Evolutionary conservation across 2,888 invertebrate species (phyloP), one percentile per base, ranked within the genome.

Genomic region (Parascotia fuliginaria): DNA sequence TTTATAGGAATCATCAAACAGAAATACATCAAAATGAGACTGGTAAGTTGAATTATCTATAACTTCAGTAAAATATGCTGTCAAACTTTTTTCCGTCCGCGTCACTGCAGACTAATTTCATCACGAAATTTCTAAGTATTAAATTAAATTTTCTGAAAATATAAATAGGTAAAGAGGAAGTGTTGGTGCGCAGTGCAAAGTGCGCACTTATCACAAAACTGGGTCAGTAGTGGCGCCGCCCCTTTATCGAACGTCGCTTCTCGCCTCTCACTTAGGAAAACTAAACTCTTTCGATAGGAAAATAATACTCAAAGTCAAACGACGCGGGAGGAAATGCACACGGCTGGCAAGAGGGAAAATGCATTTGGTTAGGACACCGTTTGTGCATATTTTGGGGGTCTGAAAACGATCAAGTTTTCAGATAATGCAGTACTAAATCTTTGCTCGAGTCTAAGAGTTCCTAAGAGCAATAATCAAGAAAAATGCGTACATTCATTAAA

Each of bases 141-240:
- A 58, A 72, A 72, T 76, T 68, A 51, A 75, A 75, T 75, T 80
- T 70, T 60, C 55, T 65, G 57, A 79, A 82, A 85, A 79, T 79
- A 80, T 84, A 83, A 85, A 87, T 81, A 85, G 79, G 79, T 75
- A 81, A 85, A 81, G 73, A 75, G 85, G 85, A 84, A 85, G 85
- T 87, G 79, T 83, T 65, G 67, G 76, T 91, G 92, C 92, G 91
- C 91, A 87, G 84, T 83, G 79, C 74, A 84, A 86, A 89, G 81
- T 84, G 92, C 92, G 92, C 92, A 91, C 85, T 88, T 85, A 81
- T 85, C 82, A 79, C 78, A 75, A 81, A 92, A 91, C 83, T 92
- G 79, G 92, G 92, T 92, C 91, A 92, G 90, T 92, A 92, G 92
- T 89, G 69, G 81, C 84, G 70, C 87, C 92, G 89, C 92, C 92